phyloP scores from a whole-genome alignment of 2,113 vertebrate species.

The Bubo bubo region DNA sequence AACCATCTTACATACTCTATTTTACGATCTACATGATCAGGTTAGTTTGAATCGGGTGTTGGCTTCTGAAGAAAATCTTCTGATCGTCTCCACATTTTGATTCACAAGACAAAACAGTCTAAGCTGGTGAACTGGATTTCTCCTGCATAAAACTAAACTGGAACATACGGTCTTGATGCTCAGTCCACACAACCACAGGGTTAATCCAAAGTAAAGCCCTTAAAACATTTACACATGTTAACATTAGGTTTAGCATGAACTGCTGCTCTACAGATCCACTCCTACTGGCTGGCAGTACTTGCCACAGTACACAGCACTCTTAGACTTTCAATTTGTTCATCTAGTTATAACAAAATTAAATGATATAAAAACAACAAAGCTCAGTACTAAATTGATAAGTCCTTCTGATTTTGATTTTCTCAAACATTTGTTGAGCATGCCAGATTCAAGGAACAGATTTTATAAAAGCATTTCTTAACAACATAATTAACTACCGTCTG shows the following conservation, averaged over 20 bases:
- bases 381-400: not conserved
- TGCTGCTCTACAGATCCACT: not conserved
- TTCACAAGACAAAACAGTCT: not conserved
- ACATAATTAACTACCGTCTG: not conserved
- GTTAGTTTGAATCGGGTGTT: not conserved
- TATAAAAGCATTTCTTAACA: not conserved
- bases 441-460: not conserved
- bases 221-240: not conserved
- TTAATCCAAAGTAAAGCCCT: not conserved
- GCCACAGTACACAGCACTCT: not conserved
- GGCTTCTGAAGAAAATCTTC: not conserved
- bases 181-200: not conserved
- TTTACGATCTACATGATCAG: not conserved
- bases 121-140: not conserved
- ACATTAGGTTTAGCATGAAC: not conserved
- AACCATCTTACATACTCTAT: not conserved
- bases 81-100: not conserved
- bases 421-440: not conserved
- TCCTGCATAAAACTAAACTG: not conserved
- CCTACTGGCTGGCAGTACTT: not conserved
- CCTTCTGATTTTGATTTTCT: not conserved
- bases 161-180: not conserved
- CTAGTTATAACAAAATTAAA: not conserved
- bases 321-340: not conserved
- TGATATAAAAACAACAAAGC: not conserved